These are phyloP conservation scores for Rattus rattus DNA, from an alignment of 2,113 vertebrate genomes.

Conservation along the genomic window DNA sequence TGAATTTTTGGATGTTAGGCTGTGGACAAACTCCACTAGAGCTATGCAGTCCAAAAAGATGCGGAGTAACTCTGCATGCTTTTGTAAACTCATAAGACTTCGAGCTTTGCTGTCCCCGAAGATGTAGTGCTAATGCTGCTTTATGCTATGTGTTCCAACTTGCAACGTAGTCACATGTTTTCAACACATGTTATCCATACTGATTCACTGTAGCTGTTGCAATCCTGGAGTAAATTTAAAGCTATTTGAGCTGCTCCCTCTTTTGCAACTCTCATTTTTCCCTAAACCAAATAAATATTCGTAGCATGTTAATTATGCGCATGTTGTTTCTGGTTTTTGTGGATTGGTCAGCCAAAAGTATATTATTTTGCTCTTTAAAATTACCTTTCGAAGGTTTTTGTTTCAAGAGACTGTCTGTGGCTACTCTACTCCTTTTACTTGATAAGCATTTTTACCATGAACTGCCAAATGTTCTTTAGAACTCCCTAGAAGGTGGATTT, in stretches of 20 bases:
- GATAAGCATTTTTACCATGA: neutral
- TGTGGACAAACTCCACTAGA: neutral
- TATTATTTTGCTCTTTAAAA: neutral
- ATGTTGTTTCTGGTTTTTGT: neutral
- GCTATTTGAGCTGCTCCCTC: neutral
- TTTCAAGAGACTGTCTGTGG: neutral
- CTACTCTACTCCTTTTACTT: slow-evolving; percentile 31
- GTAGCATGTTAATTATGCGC: neutral
- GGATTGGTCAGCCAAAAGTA: neutral
- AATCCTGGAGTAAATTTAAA: slow-evolving; percentile 18
- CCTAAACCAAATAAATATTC: neutral
- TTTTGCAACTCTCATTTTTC: neutral
- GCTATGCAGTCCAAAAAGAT: neutral
- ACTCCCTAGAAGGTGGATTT: slow-evolving; percentile 16
- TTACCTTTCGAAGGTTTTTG: neutral
- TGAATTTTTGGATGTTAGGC: neutral
- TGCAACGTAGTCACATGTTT: neutral
- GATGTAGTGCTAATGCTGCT: neutral
- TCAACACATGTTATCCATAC: neutral
- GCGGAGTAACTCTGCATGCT: neutral
- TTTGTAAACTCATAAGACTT: neutral
- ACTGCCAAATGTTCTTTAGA: slow-evolving; percentile 14
- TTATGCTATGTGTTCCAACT: neutral
- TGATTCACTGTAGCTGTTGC: neutral
- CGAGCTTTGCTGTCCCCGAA: neutral